These are phyloP conservation scores for Panthera tigris DNA, from an alignment of 2,113 vertebrate species.

Conservation along the genomic window DNA sequence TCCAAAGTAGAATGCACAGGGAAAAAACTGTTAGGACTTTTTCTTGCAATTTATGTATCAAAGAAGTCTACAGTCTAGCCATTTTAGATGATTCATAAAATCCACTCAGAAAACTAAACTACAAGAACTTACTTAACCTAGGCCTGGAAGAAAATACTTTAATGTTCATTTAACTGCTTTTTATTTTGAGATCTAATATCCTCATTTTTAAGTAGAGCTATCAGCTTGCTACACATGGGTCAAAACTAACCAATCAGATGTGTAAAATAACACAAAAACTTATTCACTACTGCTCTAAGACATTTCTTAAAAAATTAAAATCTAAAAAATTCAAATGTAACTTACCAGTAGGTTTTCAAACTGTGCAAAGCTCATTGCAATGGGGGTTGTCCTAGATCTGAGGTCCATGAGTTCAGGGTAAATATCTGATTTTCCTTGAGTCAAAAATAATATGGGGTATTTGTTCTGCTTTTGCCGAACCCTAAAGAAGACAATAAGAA, in stretches of 20 bases:
- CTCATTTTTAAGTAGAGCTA: background rate
- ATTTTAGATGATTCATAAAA: conserved; percentile 40
- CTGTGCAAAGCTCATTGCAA: conserved; percentile 97
- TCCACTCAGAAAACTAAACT: conserved; percentile 18
- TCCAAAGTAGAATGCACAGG: background rate
- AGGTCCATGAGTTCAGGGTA: conserved; percentile 98
- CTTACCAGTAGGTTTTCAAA: conserved; percentile 97
- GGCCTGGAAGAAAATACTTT: background rate
- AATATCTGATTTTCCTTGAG: conserved; percentile 92
- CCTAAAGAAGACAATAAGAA: conserved; percentile 84
- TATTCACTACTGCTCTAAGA: conserved; percentile 29
- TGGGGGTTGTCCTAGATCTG: conserved; percentile 92
- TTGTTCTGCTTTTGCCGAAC: conserved; percentile 97
- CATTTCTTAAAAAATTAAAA: background rate
- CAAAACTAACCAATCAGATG: background rate
- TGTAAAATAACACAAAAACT: background rate
- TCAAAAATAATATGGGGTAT: conserved; percentile 97
- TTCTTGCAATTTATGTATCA: background rate
- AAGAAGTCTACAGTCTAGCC: background rate
- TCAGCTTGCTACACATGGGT: background rate
- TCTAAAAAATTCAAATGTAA: conserved; percentile 10
- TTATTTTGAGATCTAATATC: background rate
- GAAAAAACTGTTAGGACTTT: background rate
- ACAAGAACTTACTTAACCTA: background rate
- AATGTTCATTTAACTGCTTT: background rate